phyloP scores from a whole-genome alignment of 2,113 vertebrate genomes.

The Sisor rabdophorus region DNA sequence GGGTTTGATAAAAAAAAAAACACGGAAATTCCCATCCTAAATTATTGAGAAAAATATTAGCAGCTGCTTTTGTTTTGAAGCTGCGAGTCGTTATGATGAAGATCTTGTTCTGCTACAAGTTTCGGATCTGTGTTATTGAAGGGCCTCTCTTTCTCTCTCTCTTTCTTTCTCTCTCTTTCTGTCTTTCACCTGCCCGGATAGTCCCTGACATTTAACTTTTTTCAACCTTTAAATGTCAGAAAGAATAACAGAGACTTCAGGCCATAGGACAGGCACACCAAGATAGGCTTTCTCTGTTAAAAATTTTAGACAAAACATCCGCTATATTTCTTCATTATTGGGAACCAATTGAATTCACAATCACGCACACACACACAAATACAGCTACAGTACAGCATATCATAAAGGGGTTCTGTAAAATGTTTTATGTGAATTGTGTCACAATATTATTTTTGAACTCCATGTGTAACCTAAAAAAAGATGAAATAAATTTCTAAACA shows the following conservation, averaged over 20 bases:
- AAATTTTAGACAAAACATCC: conserved; percentile 54
- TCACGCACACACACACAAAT: not conserved
- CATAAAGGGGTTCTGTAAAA: not conserved
- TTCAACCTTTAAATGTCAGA: conserved; percentile 73
- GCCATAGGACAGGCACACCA: conserved; percentile 48
- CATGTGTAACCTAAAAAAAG: no score
- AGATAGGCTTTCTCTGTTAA: conserved; percentile 55
- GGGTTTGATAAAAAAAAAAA: not conserved
- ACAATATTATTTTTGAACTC: not conserved
- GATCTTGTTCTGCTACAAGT: conserved; percentile 34
- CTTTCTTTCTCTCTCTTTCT: conserved; percentile 27
- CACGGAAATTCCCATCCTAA: conserved; percentile 35
- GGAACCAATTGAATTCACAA: conserved; percentile 8
- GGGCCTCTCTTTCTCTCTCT: conserved; percentile 41
- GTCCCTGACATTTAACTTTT: conserved; percentile 67
- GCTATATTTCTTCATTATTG: conserved; percentile 34
- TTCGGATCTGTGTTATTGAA: conserved; percentile 59
- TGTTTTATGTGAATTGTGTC: not conserved
- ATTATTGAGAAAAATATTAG: conserved; percentile 27
- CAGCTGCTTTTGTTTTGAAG: conserved; percentile 39
- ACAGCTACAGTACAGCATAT: not conserved
- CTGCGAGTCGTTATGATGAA: conserved; percentile 22
- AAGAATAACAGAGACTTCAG: conserved; percentile 58
- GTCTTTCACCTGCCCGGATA: conserved; percentile 59
- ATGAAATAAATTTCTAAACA: no score